phyloP scores from a whole-genome alignment of 1,140 invertebrate species.

The Drosophila guanche region DNA sequence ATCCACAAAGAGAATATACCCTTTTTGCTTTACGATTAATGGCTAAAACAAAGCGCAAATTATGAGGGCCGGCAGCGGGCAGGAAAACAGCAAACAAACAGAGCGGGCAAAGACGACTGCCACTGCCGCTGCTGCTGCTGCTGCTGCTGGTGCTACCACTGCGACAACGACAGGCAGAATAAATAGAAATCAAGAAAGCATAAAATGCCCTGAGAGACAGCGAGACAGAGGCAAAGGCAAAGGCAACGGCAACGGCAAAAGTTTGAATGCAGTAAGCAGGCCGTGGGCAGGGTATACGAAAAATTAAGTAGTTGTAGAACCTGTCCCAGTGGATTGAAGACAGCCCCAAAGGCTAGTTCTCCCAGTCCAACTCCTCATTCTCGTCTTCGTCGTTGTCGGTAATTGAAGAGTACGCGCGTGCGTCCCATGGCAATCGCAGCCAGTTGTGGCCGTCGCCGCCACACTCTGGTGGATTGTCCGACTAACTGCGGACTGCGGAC shows the following conservation, averaged over 20 bases:
- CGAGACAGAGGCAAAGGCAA: slow-evolving; percentile 21
- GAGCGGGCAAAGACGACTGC: not conserved
- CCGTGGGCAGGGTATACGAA: slow-evolving; percentile 40
- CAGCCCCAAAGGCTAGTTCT: slow-evolving; percentile 34
- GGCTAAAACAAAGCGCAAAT: slow-evolving; percentile 69
- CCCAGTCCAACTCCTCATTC: slow-evolving; percentile 7
- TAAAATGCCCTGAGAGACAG: slow-evolving; percentile 47
- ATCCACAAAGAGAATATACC: no score
- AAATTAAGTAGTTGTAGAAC: slow-evolving; percentile 77
- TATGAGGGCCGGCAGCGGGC: slow-evolving; percentile 60
- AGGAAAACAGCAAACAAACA: slow-evolving; percentile 25
- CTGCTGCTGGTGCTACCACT: no score
- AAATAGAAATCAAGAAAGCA: slow-evolving; percentile 66
- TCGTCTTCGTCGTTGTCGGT: slow-evolving; percentile 25
- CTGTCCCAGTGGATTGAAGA: slow-evolving; percentile 67
- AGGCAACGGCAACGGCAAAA: not conserved
- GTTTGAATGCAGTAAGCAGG: slow-evolving; percentile 27
- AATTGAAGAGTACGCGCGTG: slow-evolving; percentile 73
- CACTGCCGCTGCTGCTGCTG: no score
- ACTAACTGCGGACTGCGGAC: not conserved
- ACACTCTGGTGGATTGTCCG: slow-evolving; percentile 50
- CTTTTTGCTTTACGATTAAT: no score
- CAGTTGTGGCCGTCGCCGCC: slow-evolving; percentile 33
- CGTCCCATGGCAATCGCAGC: slow-evolving; percentile 54
- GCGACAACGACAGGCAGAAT: slow-evolving; percentile 23